These are phyloP conservation scores for Hemicordylus capensis DNA, from an alignment of 2,113 vertebrate species.

Conservation along the genomic window DNA sequence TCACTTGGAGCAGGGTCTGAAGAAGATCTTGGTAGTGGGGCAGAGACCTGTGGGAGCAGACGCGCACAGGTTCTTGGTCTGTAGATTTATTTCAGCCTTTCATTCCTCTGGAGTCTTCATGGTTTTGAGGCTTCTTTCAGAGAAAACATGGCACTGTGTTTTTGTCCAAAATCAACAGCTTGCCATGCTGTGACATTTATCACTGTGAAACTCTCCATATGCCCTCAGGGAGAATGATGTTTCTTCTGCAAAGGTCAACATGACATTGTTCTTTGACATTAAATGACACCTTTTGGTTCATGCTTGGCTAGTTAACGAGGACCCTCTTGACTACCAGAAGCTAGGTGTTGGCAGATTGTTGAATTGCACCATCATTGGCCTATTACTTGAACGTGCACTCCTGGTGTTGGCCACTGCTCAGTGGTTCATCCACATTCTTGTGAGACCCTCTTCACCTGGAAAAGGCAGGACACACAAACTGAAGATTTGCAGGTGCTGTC, in stretches of 20 bases:
- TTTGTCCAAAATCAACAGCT: background rate
- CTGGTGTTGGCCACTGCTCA: background rate
- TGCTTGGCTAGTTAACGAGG: background rate
- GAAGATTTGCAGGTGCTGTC: background rate
- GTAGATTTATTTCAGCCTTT: background rate
- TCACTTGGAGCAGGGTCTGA: no score
- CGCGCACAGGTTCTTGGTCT: no score
- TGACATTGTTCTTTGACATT: background rate
- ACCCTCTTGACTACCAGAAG: background rate
- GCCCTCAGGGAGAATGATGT: background rate
- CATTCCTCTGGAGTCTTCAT: background rate
- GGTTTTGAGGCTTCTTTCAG: background rate
- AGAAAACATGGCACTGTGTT: background rate
- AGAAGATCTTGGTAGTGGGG: no score
- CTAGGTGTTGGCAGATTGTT: background rate
- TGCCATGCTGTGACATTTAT: background rate
- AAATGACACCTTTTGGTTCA: background rate
- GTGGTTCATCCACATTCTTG: no score
- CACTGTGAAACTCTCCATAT: background rate
- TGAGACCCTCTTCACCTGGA: background rate
- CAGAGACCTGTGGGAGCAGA: no score
- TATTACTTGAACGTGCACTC: background rate
- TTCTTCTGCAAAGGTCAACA: background rate
- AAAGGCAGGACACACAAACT: background rate
- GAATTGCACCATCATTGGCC: background rate